Base-by-base conservation (phyloP, 2,888 invertebrate genomes). In the Heliconius erato region DNA sequence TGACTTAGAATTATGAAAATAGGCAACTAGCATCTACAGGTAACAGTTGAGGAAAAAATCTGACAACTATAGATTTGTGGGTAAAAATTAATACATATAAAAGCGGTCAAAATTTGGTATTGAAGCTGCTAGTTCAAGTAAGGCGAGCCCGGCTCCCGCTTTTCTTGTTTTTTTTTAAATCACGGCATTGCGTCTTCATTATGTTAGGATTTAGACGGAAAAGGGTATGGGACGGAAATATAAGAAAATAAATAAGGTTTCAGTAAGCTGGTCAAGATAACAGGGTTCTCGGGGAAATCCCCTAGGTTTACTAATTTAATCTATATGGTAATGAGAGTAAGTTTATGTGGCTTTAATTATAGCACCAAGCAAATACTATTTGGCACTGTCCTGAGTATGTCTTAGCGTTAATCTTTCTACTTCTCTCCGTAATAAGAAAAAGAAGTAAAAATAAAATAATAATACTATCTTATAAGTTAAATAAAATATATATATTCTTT, bases 321-420 rank as follows among this genome's bases (percentile, higher is more conserved):
- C 76, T 76, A n/a, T 63, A 76, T 76, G 59, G 9, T 76, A 76
- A 76, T 35, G n/a, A 26, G n/a, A n/a, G 4, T 63, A 9, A 35
- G n/a, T n/a, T 59, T 59, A 3, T 35, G n/a, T 59, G n/a, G 59
- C 44, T 49, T 19, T 19, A 35, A 54, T 5, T 59, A 32, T 28
- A 74, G 14, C 32, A 63, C n/a, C 16, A 3, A 63, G 40, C n/a
- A 76, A 76, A 76, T 26, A 76, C 63, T 63, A 76, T 40, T 76
- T 72, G 44, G 72, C 26, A 26, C 19, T 26, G 44, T 72, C 16
- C 16, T 71, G 7, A 71, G 16, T 23, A 44, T n/a, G 3, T 71
- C n/a, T 40, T 40, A 26, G 6, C 40, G 7, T 26, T 16, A 44
- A 16, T 49, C 26, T 4, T 16, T 16, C 16, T 44, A 49, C 26